Conservation (phyloP, 2,797 vertebrate species). For the Argyrosomus regius region DNA sequence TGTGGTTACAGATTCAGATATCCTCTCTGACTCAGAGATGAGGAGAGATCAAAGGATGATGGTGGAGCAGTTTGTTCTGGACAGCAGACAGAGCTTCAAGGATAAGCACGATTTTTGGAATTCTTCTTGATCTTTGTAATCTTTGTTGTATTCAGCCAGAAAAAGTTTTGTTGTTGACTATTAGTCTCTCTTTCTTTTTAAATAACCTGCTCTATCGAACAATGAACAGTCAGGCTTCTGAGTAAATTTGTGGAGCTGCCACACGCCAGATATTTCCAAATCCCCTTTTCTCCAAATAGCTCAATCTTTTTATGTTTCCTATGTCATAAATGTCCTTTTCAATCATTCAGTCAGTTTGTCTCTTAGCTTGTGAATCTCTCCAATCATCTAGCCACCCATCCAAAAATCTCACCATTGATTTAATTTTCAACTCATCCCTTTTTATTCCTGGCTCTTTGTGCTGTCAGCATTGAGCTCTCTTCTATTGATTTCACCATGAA, state of each 20-base stretch:
- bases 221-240: background rate
- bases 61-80: background rate
- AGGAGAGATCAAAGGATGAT: slow-evolving; percentile 8
- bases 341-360: slow-evolving; percentile 14
- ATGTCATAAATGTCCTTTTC: slow-evolving; percentile 22
- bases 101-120: slow-evolving; percentile 8
- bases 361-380: slow-evolving; percentile 30
- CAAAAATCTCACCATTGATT: slow-evolving; percentile 35
- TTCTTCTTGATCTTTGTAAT: slow-evolving; percentile 1
- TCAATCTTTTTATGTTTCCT: background rate
- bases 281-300: slow-evolving; percentile 1
- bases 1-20: background rate
- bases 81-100: background rate
- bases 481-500: slow-evolving; percentile 19
- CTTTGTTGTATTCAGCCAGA: background rate
- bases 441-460: slow-evolving; percentile 10
- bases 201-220: background rate
- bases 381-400: slow-evolving; percentile 31
- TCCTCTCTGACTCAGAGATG: slow-evolving; percentile 28
- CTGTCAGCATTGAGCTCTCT: slow-evolving; percentile 17
- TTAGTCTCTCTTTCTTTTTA: background rate
- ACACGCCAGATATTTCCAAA: slow-evolving; percentile 8
- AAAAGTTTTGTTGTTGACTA: background rate
- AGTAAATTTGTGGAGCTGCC: background rate
- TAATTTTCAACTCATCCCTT: slow-evolving; percentile 30